phyloP scores from a whole-genome alignment of 2,797 vertebrate species.

The Sandelia bainsii region DNA sequence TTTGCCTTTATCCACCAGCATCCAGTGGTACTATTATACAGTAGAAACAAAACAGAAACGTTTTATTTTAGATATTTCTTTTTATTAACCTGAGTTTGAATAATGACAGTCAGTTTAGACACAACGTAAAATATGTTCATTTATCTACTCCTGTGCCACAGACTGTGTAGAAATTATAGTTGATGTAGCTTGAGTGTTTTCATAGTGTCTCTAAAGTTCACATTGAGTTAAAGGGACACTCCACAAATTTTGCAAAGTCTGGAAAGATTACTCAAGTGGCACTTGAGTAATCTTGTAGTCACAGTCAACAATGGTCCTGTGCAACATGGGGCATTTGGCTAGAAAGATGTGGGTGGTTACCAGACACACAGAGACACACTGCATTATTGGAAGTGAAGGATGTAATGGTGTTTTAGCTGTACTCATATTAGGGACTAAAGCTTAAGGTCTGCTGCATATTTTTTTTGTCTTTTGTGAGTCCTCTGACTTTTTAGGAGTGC shows the following conservation, averaged over 20 bases:
- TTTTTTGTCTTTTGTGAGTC: neutral
- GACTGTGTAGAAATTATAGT: slow-evolving; percentile 20
- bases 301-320: neutral
- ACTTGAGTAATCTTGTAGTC: no score
- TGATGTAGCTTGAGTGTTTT: slow-evolving; percentile 7
- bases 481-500: no score
- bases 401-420: no score
- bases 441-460: no score
- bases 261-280: no score
- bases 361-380: no score
- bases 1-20: slow-evolving; percentile 19
- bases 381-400: no score
- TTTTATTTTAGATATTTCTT: neutral
- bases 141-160: neutral
- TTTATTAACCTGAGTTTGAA: no score
- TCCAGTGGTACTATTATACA: neutral
- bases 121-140: no score
- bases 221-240: slow-evolving; percentile 12
- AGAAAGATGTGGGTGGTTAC: no score
- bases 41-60: neutral
- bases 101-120: neutral
- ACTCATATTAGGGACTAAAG: no score
- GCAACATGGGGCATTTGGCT: neutral
- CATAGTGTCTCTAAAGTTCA: slow-evolving; percentile 6
- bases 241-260: neutral